Evolutionary conservation across 2,888 invertebrate genomes (phyloP).

Genomic region (Agonopterix alstromeriana): DNA sequence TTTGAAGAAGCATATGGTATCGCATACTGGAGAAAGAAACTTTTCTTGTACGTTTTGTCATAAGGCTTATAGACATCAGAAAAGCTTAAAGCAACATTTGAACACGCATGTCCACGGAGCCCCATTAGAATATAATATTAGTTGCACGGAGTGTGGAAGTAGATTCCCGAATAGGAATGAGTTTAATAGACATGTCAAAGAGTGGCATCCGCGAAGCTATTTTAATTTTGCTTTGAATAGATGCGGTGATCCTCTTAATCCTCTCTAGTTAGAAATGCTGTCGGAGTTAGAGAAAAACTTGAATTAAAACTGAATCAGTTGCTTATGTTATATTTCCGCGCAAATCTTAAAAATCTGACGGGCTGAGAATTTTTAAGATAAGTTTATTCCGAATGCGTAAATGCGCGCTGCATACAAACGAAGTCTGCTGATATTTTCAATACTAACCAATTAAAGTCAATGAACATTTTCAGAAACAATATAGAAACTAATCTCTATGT

Average conservation of each 20-base stretch:
- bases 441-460: too few relatives aligned
- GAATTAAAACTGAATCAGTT: too few relatives aligned
- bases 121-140: conserved; percentile 24
- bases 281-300: too few relatives aligned
- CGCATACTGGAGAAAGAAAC: conserved; percentile 46
- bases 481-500: too few relatives aligned
- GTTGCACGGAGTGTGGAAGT: conserved; percentile 38
- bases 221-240: conserved; percentile 25
- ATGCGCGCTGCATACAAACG: too few relatives aligned
- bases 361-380: too few relatives aligned
- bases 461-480: too few relatives aligned
- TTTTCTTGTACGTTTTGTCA: conserved; percentile 57
- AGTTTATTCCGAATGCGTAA: too few relatives aligned
- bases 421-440: too few relatives aligned
- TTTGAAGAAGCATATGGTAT: conserved; percentile 46
- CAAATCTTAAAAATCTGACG: too few relatives aligned
- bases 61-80: conserved; percentile 69
- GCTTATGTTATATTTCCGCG: too few relatives aligned
- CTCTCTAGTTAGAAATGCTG: too few relatives aligned
- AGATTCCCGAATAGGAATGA: conserved; percentile 34
- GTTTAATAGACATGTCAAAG: conserved; percentile 41
- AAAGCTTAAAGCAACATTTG: conserved; percentile 57
- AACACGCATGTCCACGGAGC: conserved; percentile 32
- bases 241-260: not conserved
- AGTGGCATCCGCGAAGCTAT: conserved; percentile 42